Evolutionary conservation across 2,113 vertebrate genomes (phyloP).

Genomic region (Bubo scandiacus): DNA sequence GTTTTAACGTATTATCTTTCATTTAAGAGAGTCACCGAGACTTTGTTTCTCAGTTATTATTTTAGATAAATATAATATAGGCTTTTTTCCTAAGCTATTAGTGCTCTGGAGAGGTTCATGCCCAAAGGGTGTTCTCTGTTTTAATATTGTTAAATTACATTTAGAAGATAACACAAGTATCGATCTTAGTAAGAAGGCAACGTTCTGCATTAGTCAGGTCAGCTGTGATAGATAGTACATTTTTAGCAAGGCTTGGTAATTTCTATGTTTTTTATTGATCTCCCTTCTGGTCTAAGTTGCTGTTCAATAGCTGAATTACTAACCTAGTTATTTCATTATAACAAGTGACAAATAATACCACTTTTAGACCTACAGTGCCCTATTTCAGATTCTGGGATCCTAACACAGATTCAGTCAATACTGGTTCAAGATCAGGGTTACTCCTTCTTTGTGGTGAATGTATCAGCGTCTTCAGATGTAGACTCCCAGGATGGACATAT

Average conservation of each 20-base stretch:
- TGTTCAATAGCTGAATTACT: conserved; percentile 8
- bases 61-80: background rate
- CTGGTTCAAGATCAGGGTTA: background rate
- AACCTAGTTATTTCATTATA: conserved; percentile 3
- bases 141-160: background rate
- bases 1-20: background rate
- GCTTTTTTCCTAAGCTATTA: background rate
- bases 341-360: background rate
- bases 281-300: background rate
- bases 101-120: background rate
- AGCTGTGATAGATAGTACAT: background rate
- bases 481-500: background rate
- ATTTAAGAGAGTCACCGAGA: background rate
- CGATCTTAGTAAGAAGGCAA: background rate
- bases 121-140: background rate
- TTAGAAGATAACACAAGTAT: background rate
- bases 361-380: background rate
- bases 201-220: background rate
- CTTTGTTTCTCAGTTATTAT: background rate
- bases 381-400: background rate
- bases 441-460: background rate
- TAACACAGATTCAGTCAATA: background rate
- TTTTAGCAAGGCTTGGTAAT: conserved; percentile 36
- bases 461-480: background rate
- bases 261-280: conserved; percentile 37